Evolutionary conservation across 2,797 vertebrate genomes (phyloP).

Genomic region (Karalla daura): DNA sequence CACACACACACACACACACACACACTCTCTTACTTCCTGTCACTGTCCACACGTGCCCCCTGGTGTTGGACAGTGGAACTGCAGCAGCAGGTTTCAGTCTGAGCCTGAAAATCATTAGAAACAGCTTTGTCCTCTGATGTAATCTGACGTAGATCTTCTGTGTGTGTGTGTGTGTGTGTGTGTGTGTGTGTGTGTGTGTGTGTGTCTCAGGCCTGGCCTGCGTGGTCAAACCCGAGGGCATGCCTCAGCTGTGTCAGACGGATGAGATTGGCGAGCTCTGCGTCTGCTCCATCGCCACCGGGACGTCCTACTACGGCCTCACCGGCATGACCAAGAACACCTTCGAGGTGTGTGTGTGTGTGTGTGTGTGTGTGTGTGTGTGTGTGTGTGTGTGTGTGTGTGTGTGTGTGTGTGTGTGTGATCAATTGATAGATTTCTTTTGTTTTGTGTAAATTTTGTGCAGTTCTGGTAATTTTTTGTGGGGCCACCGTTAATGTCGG

Average conservation of each 20-base stretch:
- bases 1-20: slow-evolving; percentile 1
- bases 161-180: too few relatives aligned
- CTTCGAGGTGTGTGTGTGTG: slow-evolving; percentile 85
- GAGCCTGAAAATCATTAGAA: too few relatives aligned
- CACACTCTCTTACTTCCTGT: background rate
- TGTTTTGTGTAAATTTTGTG: too few relatives aligned
- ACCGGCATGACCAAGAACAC: slow-evolving; percentile 99
- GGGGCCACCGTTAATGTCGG: too few relatives aligned
- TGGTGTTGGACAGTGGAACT: slow-evolving; percentile 2
- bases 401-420: background rate
- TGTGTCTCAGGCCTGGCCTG: slow-evolving; percentile 90
- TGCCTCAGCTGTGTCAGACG: slow-evolving; percentile 95
- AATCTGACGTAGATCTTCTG: too few relatives aligned
- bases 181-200: background rate
- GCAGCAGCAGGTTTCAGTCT: background rate
- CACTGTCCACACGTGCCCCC: slow-evolving; percentile 12
- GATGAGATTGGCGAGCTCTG: slow-evolving; percentile 99
- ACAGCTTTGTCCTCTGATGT: too few relatives aligned
- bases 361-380: background rate
- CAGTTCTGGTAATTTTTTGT: too few relatives aligned
- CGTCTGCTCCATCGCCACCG: slow-evolving; percentile 94
- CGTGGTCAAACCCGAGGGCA: slow-evolving; percentile 95
- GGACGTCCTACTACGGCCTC: slow-evolving; percentile 97
- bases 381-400: background rate
- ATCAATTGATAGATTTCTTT: too few relatives aligned